These are phyloP conservation scores for Lamellibrachia satsuma DNA, from an alignment of 2,888 invertebrate genomes.

Conservation along the genomic window DNA sequence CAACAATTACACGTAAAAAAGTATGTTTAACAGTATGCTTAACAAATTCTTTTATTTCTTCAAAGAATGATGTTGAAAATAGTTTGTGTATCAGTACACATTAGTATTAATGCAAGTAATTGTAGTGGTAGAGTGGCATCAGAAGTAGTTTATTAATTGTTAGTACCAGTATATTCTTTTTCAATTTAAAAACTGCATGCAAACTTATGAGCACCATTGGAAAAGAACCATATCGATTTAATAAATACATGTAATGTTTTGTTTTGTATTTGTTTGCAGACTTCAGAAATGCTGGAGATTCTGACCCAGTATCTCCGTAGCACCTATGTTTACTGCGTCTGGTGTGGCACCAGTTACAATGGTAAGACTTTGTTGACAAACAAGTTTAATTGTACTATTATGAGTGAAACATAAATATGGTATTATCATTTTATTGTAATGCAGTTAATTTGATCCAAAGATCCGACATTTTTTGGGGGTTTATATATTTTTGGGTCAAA, in stretches of 20 bases:
- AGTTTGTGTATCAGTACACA: too few relatives aligned
- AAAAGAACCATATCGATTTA: neutral
- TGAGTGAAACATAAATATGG: neutral
- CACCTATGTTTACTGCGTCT: slow-evolving; percentile 80
- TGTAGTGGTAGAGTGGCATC: too few relatives aligned
- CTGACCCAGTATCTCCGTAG: slow-evolving; percentile 75
- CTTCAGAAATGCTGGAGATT: slow-evolving; percentile 72
- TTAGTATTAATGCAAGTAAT: too few relatives aligned
- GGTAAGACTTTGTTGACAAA: slow-evolving; percentile 62
- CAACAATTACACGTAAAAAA: too few relatives aligned
- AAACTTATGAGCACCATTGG: too few relatives aligned
- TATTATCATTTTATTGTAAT: neutral
- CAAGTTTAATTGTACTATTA: neutral
- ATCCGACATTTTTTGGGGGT: neutral
- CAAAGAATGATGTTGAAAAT: too few relatives aligned
- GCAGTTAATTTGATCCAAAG: neutral
- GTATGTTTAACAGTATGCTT: too few relatives aligned
- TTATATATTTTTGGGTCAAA: too few relatives aligned
- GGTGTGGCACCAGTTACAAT: slow-evolving; percentile 79
- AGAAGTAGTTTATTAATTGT: too few relatives aligned
- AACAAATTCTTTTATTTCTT: too few relatives aligned
- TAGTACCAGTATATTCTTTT: too few relatives aligned
- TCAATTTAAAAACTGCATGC: too few relatives aligned
- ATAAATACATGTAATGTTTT: neutral
- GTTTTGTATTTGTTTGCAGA: slow-evolving; percentile 50